phyloP scores from a whole-genome alignment of 2,888 invertebrate genomes.

The Stomorhina lunata region DNA sequence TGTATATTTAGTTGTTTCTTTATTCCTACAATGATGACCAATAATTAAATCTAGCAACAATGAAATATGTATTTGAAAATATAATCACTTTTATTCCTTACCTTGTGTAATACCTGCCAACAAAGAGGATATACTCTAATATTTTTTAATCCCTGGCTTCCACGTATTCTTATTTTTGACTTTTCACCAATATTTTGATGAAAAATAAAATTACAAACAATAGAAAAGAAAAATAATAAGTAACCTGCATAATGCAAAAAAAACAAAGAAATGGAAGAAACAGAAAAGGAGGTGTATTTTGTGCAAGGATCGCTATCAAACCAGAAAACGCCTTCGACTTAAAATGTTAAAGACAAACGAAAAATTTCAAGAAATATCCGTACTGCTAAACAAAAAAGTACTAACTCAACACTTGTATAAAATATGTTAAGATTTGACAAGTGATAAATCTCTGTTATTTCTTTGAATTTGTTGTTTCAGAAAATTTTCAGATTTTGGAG shows the following conservation, averaged over 20 bases:
- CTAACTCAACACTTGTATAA: constrained; percentile 18
- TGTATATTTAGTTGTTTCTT: background rate
- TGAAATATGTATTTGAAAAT: background rate
- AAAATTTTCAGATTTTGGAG: background rate
- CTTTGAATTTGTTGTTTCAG: background rate
- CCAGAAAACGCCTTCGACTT: constrained; percentile 36
- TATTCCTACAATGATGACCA: background rate
- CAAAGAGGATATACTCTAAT: background rate
- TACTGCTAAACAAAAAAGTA: constrained; percentile 27
- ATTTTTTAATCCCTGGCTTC: constrained; percentile 45
- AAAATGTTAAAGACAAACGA: background rate
- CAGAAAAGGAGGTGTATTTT: background rate
- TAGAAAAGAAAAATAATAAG: background rate
- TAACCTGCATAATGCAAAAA: constrained; percentile 40
- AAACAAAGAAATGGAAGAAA: background rate
- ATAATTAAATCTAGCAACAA: constrained; percentile 48
- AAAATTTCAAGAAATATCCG: constrained; percentile 1
- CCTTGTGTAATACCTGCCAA: constrained; percentile 23
- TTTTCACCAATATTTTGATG: constrained; percentile 45
- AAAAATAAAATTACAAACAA: constrained; percentile 35
- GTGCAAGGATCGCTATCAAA: constrained; percentile 36
- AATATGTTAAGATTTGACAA: constrained; percentile 7
- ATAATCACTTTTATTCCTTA: constrained; percentile 4
- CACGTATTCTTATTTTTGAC: constrained; percentile 52
- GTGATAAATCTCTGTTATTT: constrained; percentile 32